Conservation (phyloP, 2,888 invertebrate species). For the Coelopa pilipes region DNA sequence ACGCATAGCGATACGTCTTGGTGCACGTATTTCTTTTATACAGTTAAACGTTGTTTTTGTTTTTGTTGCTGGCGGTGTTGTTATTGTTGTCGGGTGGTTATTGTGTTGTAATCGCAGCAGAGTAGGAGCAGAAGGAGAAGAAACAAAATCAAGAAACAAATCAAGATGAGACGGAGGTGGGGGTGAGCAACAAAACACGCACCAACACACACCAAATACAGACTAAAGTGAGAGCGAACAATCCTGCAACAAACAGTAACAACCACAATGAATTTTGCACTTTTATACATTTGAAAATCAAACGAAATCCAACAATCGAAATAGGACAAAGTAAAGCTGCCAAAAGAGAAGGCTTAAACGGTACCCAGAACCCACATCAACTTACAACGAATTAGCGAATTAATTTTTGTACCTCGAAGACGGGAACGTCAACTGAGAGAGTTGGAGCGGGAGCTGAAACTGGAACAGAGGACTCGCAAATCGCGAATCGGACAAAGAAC, state of each 20-base stretch:
- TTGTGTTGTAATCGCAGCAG: conserved; percentile 1
- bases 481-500: background rate
- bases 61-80: background rate
- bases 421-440: too few species aligned
- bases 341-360: conserved; percentile 20
- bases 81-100: background rate
- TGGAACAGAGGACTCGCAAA: background rate
- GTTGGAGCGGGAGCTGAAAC: too few species aligned
- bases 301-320: background rate
- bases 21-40: conserved; percentile 4
- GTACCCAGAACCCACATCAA: conserved; percentile 2
- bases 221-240: conserved; percentile 24
- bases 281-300: conserved; percentile 26
- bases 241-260: background rate
- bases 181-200: conserved; percentile 16
- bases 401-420: conserved; percentile 15
- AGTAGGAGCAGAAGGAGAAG: background rate
- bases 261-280: conserved; percentile 23
- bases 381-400: conserved; percentile 32
- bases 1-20: background rate
- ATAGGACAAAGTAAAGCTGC: conserved; percentile 20
- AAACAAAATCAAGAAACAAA: background rate
- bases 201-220: conserved; percentile 28
- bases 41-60: conserved; percentile 17
- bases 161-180: background rate